Conservation (phyloP, 2,797 vertebrate species). For the Peromyscus eremicus region DNA sequence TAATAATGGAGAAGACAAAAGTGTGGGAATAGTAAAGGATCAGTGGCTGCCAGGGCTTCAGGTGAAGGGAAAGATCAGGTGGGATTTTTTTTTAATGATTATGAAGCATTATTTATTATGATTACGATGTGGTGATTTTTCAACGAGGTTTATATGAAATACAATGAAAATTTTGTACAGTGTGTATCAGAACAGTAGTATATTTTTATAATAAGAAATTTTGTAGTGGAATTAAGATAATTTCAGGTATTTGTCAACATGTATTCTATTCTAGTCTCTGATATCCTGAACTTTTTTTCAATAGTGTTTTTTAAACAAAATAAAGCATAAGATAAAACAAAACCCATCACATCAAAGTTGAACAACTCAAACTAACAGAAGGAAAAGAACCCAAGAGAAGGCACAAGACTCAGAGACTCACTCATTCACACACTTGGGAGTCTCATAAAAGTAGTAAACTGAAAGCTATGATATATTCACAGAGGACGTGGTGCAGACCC, state of each 20-base stretch:
- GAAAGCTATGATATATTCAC: not conserved
- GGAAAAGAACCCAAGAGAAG: not conserved
- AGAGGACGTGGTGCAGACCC: not conserved
- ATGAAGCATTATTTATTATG: conserved; percentile 45
- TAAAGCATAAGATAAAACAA: not conserved
- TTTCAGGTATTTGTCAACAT: not conserved
- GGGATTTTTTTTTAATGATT: not conserved
- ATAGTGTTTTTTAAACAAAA: not conserved
- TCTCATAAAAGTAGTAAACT: not conserved
- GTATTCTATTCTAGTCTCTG: not conserved
- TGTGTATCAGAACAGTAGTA: conserved; percentile 77
- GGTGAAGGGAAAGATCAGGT: not conserved
- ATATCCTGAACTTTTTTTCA: not conserved
- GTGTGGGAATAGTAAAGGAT: not conserved
- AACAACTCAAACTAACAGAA: not conserved
- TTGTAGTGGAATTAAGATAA: not conserved
- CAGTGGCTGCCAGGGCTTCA: not conserved
- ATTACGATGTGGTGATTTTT: conserved; percentile 72
- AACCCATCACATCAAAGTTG: not conserved
- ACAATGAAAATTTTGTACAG: conserved; percentile 73
- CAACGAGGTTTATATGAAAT: conserved; percentile 80
- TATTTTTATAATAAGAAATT: conserved; percentile 56
- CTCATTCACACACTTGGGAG: not conserved
- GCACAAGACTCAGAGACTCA: not conserved
- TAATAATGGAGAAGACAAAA: not conserved